These are phyloP conservation scores for Torymus aiolomorphi DNA, from an alignment of 2,888 invertebrate species.

Conservation along the genomic window DNA sequence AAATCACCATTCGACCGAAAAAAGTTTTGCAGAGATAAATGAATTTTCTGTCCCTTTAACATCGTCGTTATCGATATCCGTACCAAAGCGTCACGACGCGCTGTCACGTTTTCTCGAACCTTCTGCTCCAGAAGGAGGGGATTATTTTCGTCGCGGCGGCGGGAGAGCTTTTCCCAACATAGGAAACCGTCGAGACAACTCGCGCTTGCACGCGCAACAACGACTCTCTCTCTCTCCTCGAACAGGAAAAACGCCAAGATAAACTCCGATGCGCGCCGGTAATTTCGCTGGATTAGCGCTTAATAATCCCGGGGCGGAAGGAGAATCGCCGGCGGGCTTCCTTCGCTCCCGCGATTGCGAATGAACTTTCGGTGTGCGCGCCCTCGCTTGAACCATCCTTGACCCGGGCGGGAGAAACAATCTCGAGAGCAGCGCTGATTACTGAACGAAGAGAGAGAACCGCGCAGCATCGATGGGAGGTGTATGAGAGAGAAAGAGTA, in stretches of 20 bases:
- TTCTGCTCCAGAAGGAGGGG: background rate
- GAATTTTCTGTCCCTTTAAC: no score
- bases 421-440: slow-evolving; percentile 51
- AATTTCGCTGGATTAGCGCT: slow-evolving; percentile 75
- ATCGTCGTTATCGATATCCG: no score
- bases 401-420: slow-evolving; percentile 62
- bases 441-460: background rate
- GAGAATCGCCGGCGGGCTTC: slow-evolving; percentile 60
- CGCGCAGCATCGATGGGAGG: slow-evolving; percentile 1
- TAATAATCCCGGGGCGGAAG: slow-evolving; percentile 68
- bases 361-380: slow-evolving; percentile 60
- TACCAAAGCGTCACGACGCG: no score
- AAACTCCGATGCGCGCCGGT: slow-evolving; percentile 66
- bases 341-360: slow-evolving; percentile 47
- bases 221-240: no score
- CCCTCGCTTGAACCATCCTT: slow-evolving; percentile 57
- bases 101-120: background rate
- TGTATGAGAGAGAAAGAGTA: background rate
- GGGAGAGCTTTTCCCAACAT: background rate
- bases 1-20: no score
- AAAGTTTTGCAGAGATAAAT: no score
- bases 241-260: slow-evolving; percentile 48
- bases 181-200: slow-evolving; percentile 42
- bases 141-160: background rate
- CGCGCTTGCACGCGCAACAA: no score